A percentile compares a stretch with the other conserved stretches of the same genome.
These are phyloP conservation scores for Chrysodeixis includens DNA, from an alignment of 2,888 invertebrate species.

Conservation along the genomic window DNA sequence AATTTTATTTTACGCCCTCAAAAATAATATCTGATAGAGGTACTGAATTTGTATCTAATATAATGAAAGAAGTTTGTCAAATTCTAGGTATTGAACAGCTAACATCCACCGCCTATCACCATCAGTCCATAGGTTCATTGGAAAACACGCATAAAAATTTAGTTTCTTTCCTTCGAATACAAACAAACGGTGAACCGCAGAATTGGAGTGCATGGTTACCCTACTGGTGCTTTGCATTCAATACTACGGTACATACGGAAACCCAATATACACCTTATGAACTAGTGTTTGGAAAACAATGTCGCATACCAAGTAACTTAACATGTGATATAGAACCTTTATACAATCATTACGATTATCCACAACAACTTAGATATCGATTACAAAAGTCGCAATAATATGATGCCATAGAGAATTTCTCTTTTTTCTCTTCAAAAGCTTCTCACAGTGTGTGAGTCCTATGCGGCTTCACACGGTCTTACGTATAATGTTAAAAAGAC, in stretches of 20 bases:
- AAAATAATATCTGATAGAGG: slow-evolving; percentile 24
- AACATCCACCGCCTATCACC: slow-evolving; percentile 38
- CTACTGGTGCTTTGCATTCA: slow-evolving; percentile 17
- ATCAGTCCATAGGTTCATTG: slow-evolving; percentile 33
- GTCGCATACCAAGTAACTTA: slow-evolving; percentile 20
- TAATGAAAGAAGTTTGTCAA: slow-evolving; percentile 30
- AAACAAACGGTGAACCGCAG: slow-evolving; percentile 2
- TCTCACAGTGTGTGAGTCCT: no score
- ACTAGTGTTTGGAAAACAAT: slow-evolving; percentile 23
- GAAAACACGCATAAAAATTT: slow-evolving; percentile 40
- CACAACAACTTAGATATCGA: slow-evolving; percentile 21
- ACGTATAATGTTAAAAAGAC: no score
- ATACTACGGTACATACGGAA: slow-evolving; percentile 9
- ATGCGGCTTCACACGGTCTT: no score
- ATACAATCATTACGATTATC: slow-evolving; percentile 26
- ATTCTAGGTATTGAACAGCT: slow-evolving; percentile 32
- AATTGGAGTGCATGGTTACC: slow-evolving; percentile 18
- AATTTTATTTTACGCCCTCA: slow-evolving; percentile 18
- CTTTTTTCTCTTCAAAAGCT: no score
- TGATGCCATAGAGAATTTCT: slow-evolving; percentile 24
- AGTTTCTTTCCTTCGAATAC: slow-evolving; percentile 27
- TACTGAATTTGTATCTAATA: slow-evolving; percentile 31
- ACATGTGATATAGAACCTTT: slow-evolving; percentile 12
- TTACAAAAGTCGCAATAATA: slow-evolving; percentile 24
- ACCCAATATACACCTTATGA: slow-evolving; percentile 15